Evolutionary conservation across 2,797 vertebrate genomes (phyloP), one percentile per base, ranked within the genome.

Genomic region (Acestrorhynchus altus): DNA sequence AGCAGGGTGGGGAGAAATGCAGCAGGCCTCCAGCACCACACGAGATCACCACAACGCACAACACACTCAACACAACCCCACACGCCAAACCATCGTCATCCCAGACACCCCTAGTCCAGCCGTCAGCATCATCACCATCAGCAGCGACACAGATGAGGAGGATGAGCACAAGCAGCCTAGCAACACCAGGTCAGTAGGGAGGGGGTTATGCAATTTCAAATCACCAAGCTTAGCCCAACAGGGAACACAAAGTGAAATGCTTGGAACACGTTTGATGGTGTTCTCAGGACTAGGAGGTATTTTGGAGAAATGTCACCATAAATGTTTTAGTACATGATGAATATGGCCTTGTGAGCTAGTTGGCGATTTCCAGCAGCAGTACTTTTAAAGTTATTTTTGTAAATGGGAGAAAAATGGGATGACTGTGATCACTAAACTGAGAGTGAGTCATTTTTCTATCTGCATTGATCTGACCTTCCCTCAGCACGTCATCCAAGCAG

Each of bases 91-190:
- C 9, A 99, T 99, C 56, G 86, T 99, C 92, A 99, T 99, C 89
- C 96, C 96, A 0, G 98, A 99, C 91, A 99, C 98, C 28, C 98
- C 98, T 68, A 99, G 98, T 91, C 98, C 98, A 0, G 95, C 97
- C 0, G 96, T 99, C 90, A 99, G 97, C 84, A 96, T 99, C 93
- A 99, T 99, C 93, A 99, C 98, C 88, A 99, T 99, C 94, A 99
- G 98, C 94, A 99, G 98, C 0, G 98, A 99, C 93, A 98, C 98
- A 0, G 98, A 99, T 0, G 98, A 99, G 67, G 98, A 99, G 76
- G 98, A 99, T 1, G 96, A 99, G 79, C 96, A 96, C 88, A 98
- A 98, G 82, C 96, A 96, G 1, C 93, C 92, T 35, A 77, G 15
- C 70, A 92, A 95, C 86, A 95, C 93, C 80, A 96, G 96, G 97